phyloP scores from a whole-genome alignment of 2,888 invertebrate species.

The Lochmaea capreae region DNA sequence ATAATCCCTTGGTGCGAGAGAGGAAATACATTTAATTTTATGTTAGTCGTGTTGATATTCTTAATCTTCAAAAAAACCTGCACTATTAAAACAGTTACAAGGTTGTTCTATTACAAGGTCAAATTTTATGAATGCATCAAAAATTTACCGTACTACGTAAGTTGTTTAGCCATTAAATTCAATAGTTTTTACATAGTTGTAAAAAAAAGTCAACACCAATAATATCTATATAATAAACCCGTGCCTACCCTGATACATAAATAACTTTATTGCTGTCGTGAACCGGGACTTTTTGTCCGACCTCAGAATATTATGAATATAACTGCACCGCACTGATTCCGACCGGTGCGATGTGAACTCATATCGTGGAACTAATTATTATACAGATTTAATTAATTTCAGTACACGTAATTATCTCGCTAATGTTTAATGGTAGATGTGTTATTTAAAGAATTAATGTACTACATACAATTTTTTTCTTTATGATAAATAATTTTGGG shows the following conservation, averaged over 20 bases:
- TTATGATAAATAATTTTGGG: too few relatives aligned
- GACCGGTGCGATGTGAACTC: slow-evolving; percentile 14
- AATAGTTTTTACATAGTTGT: neutral
- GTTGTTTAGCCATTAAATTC: too few relatives aligned
- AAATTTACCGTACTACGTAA: too few relatives aligned
- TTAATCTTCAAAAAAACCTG: too few relatives aligned
- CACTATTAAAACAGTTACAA: too few relatives aligned
- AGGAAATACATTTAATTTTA: too few relatives aligned
- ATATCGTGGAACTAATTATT: slow-evolving; percentile 28
- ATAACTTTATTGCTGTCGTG: neutral
- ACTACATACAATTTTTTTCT: too few relatives aligned
- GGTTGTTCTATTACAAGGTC: too few relatives aligned
- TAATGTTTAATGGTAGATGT: neutral
- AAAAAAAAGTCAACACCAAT: slow-evolving; percentile 18
- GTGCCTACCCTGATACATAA: neutral
- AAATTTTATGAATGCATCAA: too few relatives aligned
- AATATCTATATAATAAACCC: neutral
- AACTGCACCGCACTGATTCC: slow-evolving; percentile 27
- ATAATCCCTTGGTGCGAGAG: too few relatives aligned
- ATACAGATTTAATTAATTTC: slow-evolving; percentile 25
- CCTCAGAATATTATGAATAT: slow-evolving; percentile 9
- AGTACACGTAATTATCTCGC: slow-evolving; percentile 1
- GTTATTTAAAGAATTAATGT: too few relatives aligned
- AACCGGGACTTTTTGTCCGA: slow-evolving; percentile 2
- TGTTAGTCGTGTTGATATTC: too few relatives aligned